phyloP scores from a whole-genome alignment of 2,888 invertebrate species.

The Suillia variegata region DNA sequence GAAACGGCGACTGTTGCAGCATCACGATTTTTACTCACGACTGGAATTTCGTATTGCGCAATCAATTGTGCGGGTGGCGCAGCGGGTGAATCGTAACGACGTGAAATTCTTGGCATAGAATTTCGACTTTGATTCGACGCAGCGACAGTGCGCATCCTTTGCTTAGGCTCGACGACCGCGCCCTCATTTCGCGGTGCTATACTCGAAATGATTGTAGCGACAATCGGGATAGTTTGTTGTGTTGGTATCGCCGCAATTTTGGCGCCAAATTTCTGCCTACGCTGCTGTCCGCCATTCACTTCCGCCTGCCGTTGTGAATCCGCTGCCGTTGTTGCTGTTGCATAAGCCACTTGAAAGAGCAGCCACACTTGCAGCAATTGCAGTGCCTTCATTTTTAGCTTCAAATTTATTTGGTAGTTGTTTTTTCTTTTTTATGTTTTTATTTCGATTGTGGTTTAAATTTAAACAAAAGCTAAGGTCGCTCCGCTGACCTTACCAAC shows the following conservation, averaged over 20 bases:
- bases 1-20: constrained; percentile 2
- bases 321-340: constrained; percentile 37
- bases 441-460: constrained; percentile 2
- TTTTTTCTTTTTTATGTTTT: background rate
- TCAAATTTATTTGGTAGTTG: too few species aligned
- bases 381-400: constrained; percentile 34
- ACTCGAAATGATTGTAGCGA: too few species aligned
- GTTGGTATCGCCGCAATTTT: constrained; percentile 19
- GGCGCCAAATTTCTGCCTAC: constrained; percentile 26
- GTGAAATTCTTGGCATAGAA: constrained; percentile 8
- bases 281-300: background rate
- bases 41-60: constrained; percentile 28
- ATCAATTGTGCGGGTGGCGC: constrained; percentile 21
- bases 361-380: constrained; percentile 24
- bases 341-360: constrained; percentile 41
- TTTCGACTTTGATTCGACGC: too few species aligned
- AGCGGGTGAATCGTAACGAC: constrained; percentile 14
- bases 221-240: constrained; percentile 16
- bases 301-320: constrained; percentile 5
- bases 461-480: constrained; percentile 5
- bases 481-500: constrained; percentile 8
- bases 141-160: background rate
- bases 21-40: constrained; percentile 23
- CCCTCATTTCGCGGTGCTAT: background rate
- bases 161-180: background rate